Evolutionary conservation across 2,113 vertebrate genomes (phyloP).

Genomic region (Gulo gulo): DNA sequence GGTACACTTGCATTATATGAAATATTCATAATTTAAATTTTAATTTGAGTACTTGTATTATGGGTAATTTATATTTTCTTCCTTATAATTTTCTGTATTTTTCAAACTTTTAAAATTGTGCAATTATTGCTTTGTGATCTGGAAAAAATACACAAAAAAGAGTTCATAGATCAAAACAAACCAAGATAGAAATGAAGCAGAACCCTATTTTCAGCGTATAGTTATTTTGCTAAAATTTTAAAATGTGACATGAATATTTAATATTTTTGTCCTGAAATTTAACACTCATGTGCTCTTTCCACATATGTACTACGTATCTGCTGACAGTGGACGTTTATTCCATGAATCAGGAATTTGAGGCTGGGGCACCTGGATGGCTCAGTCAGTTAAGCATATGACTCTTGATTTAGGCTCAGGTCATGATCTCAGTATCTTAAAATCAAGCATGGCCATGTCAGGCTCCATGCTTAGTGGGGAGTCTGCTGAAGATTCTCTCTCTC

Average conservation of each 20-base stretch:
- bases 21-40: neutral
- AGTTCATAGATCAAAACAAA: neutral
- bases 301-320: neutral
- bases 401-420: neutral
- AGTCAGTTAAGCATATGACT: neutral
- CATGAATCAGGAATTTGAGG: neutral
- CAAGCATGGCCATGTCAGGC: neutral
- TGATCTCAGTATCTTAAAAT: neutral
- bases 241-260: neutral
- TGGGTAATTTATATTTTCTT: neutral
- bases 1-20: neutral
- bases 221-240: neutral
- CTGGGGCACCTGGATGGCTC: neutral
- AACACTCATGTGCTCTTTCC: neutral
- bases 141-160: neutral
- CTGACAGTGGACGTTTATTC: neutral
- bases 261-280: neutral
- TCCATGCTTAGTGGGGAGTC: neutral
- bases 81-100: neutral
- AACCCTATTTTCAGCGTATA: neutral
- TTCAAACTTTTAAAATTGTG: neutral
- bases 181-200: neutral
- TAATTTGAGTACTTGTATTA: neutral
- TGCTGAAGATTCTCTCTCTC: neutral
- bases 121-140: neutral